Evolutionary conservation across 2,888 invertebrate species (phyloP).

Genomic region (Drosophila nr. perissopoda): DNA sequence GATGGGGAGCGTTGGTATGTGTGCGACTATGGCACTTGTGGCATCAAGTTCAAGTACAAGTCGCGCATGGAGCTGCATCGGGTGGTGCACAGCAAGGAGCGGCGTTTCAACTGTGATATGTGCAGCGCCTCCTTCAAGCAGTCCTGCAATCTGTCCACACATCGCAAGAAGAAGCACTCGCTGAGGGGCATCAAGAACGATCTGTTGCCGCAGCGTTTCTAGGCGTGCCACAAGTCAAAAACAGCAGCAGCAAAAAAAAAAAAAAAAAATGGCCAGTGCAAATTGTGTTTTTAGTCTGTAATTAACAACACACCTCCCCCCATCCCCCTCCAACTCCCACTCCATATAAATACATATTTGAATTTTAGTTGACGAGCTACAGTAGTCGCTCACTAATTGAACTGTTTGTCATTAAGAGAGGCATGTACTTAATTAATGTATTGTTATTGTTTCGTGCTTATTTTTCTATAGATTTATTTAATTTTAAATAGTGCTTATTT

Average conservation of each 20-base stretch:
- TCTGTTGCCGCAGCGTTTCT: conserved; percentile 71
- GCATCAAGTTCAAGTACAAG: conserved; percentile 82
- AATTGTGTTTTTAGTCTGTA: conserved; percentile 30
- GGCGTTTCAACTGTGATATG: conserved; percentile 81
- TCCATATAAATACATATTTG: not conserved
- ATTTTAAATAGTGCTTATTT: not conserved
- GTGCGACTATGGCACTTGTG: conserved; percentile 80
- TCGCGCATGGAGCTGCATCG: conserved; percentile 82
- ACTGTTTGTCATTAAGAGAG: not conserved
- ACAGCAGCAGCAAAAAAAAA: not conserved
- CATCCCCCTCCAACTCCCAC: too few relatives aligned
- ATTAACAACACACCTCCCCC: not conserved
- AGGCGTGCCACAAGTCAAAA: conserved; percentile 13
- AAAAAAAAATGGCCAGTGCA: conserved; percentile 22
- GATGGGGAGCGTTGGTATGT: conserved; percentile 83
- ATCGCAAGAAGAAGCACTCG: conserved; percentile 82
- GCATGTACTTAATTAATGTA: not conserved
- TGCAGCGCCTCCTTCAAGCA: conserved; percentile 82
- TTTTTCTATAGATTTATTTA: not conserved
- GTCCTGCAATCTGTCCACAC: conserved; percentile 82
- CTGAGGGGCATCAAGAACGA: conserved; percentile 77
- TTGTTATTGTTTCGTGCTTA: not conserved
- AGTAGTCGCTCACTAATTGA: not conserved
- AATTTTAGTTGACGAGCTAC: conserved; percentile 5
- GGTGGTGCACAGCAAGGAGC: conserved; percentile 82